Conservation (phyloP, 2,888 invertebrate species). For the Andrena praecox region DNA sequence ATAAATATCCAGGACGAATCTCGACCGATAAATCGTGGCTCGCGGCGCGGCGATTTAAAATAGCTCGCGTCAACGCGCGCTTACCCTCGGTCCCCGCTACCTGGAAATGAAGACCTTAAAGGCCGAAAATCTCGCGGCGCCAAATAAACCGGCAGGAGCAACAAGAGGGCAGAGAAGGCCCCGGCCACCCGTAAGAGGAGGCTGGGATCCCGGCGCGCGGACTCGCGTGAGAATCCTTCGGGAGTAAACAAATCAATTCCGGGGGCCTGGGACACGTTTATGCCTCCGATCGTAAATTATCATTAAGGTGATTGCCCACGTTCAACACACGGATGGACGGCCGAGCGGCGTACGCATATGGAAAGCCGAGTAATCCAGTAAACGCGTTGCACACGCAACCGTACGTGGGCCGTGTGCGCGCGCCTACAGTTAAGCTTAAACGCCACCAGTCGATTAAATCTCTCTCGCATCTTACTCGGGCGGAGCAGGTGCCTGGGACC, state of each 20-base stretch:
- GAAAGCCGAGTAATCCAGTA: conserved; percentile 57
- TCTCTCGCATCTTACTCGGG: conserved; percentile 24
- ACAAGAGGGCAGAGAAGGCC: conserved; percentile 21
- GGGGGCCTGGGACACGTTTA: conserved; percentile 78
- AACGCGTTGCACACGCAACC: conserved; percentile 43
- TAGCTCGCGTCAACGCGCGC: neutral
- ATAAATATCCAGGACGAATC: conserved; percentile 18
- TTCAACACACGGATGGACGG: conserved; percentile 64
- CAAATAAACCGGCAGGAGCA: conserved; percentile 9
- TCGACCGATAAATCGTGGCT: neutral
- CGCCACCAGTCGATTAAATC: conserved; percentile 42
- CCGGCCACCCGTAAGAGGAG: conserved; percentile 66
- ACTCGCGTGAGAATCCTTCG: conserved; percentile 77
- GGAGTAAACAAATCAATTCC: conserved; percentile 83
- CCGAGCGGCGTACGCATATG: conserved; percentile 41
- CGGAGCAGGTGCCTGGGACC: conserved; percentile 9
- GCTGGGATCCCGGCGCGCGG: conserved; percentile 26
- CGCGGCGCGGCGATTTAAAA: conserved; percentile 16
- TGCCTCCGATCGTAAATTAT: conserved; percentile 82
- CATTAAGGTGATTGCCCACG: conserved; percentile 83
- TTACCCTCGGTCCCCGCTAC: neutral
- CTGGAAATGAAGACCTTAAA: conserved; percentile 26
- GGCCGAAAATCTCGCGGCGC: conserved; percentile 12
- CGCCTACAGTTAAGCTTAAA: conserved; percentile 29
- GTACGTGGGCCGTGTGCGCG: neutral